phyloP scores from a whole-genome alignment of 2,797 vertebrate genomes.

The Tauraco hartlaubi region DNA sequence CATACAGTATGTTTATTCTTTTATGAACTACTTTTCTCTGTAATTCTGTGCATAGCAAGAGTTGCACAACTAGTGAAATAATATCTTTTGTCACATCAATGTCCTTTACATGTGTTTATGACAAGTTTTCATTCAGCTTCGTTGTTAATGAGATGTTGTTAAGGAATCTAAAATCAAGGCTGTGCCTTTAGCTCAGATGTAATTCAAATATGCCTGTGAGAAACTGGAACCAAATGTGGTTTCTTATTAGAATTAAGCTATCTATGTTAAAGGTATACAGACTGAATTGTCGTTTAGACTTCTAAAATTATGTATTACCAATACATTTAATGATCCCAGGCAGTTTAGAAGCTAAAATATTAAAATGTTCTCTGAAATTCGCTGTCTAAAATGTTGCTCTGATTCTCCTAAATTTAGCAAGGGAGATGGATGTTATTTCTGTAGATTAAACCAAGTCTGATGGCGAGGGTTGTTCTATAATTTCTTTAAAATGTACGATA shows the following conservation, averaged over 20 bases:
- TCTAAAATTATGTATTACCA: background rate
- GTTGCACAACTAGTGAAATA: background rate
- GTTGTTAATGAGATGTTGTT: background rate
- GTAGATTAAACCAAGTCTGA: background rate
- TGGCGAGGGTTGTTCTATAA: background rate
- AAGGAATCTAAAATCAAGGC: background rate
- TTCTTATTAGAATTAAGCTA: background rate
- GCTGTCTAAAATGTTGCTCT: background rate
- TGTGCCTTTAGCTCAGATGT: background rate
- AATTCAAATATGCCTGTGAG: background rate
- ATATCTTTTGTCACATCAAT: background rate
- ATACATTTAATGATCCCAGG: background rate
- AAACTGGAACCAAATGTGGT: background rate
- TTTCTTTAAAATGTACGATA: accelerated
- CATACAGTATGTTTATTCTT: background rate
- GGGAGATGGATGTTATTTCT: background rate
- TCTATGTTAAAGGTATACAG: background rate
- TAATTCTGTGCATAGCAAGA: background rate
- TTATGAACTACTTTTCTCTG: background rate
- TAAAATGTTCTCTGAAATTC: background rate
- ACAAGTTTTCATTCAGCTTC: background rate
- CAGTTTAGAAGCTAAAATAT: background rate
- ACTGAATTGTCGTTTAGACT: background rate
- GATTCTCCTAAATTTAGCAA: background rate
- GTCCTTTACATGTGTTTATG: background rate